These are phyloP conservation scores for Dunckerocampus dactyliophorus DNA, from an alignment of 2,113 vertebrate genomes.

Conservation along the genomic window DNA sequence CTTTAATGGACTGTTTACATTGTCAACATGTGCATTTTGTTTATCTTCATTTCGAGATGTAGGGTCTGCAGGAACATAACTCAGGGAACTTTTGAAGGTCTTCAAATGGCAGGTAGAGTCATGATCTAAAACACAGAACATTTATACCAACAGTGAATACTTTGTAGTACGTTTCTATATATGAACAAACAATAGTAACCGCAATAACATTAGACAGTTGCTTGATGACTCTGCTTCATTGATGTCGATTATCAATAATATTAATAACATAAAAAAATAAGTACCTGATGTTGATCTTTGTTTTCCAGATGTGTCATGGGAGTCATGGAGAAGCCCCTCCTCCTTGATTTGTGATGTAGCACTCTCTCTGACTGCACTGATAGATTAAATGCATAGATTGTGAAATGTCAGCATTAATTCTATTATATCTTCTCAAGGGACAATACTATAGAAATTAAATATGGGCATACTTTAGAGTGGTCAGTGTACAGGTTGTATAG, in stretches of 20 bases:
- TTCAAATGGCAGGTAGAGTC: slow-evolving; percentile 14
- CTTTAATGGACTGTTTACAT: slow-evolving; percentile 22
- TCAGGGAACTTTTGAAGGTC: slow-evolving; percentile 16
- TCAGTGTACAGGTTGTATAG: too few relatives aligned
- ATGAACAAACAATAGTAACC: too few relatives aligned
- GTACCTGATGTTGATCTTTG: slow-evolving; percentile 50
- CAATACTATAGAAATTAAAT: neutral
- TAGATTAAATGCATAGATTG: slow-evolving; percentile 26
- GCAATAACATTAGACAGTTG: too few relatives aligned
- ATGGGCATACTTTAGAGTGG: neutral
- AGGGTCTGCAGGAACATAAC: slow-evolving; percentile 23
- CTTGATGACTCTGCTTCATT: too few relatives aligned
- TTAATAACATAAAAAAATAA: neutral
- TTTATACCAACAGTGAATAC: neutral
- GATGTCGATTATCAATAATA: too few relatives aligned
- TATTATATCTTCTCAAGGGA: neutral
- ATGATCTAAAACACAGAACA: slow-evolving; percentile 28
- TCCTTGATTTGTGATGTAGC: slow-evolving; percentile 27
- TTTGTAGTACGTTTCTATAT: too few relatives aligned
- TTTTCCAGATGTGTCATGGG: slow-evolving; percentile 37
- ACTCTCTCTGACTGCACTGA: slow-evolving; percentile 70
- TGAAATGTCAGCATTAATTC: too few relatives aligned
- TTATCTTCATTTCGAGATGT: slow-evolving; percentile 38
- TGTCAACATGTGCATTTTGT: slow-evolving; percentile 14
- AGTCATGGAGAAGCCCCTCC: slow-evolving; percentile 39